Evolutionary conservation across 23 tunicate species (phyloP), one percentile per base, ranked within the genome.

Genomic region (Ciona savignyi): DNA sequence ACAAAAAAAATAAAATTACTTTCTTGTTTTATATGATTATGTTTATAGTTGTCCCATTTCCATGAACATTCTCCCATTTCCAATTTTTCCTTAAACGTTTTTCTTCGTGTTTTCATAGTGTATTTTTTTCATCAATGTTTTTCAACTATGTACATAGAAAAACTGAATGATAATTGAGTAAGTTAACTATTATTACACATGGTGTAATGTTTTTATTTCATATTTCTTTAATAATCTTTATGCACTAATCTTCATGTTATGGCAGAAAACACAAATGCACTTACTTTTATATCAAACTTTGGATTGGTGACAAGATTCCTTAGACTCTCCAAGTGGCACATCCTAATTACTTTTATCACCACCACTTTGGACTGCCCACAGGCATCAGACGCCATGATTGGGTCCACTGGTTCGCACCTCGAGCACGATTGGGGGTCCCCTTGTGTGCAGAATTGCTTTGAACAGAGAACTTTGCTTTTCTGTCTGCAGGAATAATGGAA

Each of bases 261-360:
- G 15, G 15, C 30, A 70, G 6, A 15, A 21, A 25, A 70, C 29
- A 25, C 56, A 9, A 42, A 42, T 6, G 24, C 31, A 32, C 29
- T 34, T 49, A 83, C 95, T 82, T 88, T 88, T 9, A 88, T 33
- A 77, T 88, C 87, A 3, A 88, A 33, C 27, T 34, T 35, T 0
- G 95, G 80, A 70, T 88, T 81, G 1, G 70, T 67, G 0, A 82
- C 1, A 33, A 88, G 22, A 6, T 84, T 35, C 49, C 60, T 63
- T 25, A 81, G 31, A 34, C 66, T 66, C 4, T 29, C 21, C 1
- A 88, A 25, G 34, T 88, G 60, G 49, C 84, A 82, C 6, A 82
- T 33, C 32, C 87, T 32, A 21, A 88, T 88, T 20, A 88, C 83
- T 71, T 88, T 88, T 2, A 74, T 72, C 3, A 63, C 95, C 0